A percentile compares a stretch with the other conserved stretches of the same genome.
Evolutionary conservation across 2,888 invertebrate genomes (phyloP).

Genomic region (Parapristionchus giblindavisi): DNA sequence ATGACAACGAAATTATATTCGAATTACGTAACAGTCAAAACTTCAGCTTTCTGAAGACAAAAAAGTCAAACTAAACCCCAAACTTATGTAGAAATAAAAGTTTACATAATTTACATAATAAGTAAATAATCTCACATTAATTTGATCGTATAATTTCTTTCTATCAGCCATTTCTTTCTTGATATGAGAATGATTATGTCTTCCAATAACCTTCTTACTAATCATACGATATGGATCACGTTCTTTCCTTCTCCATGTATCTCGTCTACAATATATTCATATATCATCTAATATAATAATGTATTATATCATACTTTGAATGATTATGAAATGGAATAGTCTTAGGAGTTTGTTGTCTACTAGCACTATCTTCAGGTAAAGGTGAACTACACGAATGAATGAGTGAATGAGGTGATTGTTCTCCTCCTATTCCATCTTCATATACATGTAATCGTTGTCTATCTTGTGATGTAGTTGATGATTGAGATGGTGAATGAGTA

Average conservation of each 20-base stretch:
- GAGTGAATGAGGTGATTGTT: neutral
- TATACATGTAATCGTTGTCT: constrained; percentile 6
- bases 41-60: too few relatives aligned
- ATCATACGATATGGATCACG: constrained; percentile 9
- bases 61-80: too few relatives aligned
- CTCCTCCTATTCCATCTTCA: constrained; percentile 13
- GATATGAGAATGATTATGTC: too few relatives aligned
- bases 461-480: constrained; percentile 12
- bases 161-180: too few relatives aligned
- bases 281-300: too few relatives aligned
- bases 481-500: constrained; percentile 26
- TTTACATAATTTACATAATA: too few relatives aligned
- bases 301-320: too few relatives aligned
- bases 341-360: constrained; percentile 19
- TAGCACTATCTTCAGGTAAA: constrained; percentile 16
- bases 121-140: neutral
- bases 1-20: neutral
- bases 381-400: neutral
- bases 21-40: too few relatives aligned
- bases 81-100: too few relatives aligned
- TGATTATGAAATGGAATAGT: too few relatives aligned
- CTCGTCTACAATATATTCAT: constrained; percentile 12
- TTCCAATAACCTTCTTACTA: constrained; percentile 2
- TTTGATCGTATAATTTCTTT: neutral
- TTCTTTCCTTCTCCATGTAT: constrained; percentile 26